phyloP scores from a whole-genome alignment of 2,113 vertebrate genomes.

The Pygoscelis adeliae region DNA sequence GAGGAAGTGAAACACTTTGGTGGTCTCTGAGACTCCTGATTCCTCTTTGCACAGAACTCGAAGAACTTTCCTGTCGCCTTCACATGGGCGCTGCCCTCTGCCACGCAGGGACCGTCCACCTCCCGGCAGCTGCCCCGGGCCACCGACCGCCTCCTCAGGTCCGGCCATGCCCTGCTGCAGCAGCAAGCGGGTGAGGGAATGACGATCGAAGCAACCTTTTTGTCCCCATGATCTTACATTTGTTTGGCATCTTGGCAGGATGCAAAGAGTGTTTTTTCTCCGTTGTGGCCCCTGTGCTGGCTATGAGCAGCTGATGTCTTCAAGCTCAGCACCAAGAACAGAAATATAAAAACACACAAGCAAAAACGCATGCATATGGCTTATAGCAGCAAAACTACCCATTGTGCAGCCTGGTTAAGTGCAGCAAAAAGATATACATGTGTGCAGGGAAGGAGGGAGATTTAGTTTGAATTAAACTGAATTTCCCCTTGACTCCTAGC shows the following conservation, averaged over 20 bases:
- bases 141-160: accelerated
- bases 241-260: background rate
- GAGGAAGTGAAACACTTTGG: conserved; percentile 23
- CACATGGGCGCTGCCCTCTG: background rate
- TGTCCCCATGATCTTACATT: background rate
- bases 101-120: background rate
- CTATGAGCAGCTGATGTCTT: background rate
- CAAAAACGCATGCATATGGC: background rate
- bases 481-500: background rate
- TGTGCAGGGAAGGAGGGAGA: background rate
- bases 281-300: accelerated
- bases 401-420: background rate
- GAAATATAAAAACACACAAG: background rate
- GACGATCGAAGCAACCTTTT: background rate
- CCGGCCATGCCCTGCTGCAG: background rate
- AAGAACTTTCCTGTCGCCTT: conserved; percentile 14
- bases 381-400: background rate
- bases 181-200: accelerated
- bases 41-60: background rate
- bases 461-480: background rate
- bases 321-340: background rate
- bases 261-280: background rate
- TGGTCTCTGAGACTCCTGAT: background rate
- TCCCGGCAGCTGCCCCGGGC: background rate
- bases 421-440: background rate